Evolutionary conservation across 2,888 invertebrate genomes (phyloP), one percentile per base, ranked within the genome.

Genomic region (Parnassius orleans): DNA sequence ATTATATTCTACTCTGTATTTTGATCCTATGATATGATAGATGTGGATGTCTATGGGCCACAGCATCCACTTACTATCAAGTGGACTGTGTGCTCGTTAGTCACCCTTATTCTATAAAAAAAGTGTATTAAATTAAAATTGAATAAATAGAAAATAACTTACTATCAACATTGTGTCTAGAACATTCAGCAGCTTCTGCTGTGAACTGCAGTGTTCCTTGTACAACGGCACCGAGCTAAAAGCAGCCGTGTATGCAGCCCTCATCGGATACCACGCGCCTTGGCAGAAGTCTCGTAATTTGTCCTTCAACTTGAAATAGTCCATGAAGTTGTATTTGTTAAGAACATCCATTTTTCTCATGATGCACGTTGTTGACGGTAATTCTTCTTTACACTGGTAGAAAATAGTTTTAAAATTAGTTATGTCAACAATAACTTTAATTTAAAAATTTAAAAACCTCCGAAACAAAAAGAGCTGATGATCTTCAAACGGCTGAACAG

Each of bases 231-330:
- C 70, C 9, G 73, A 75, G 0, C 72, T 72, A 43, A 86, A 82
- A 0, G 80, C 77, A 14, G 76, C 80, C 33, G 77, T 60, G 56
- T 81, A 85, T 0, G 80, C 67, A 0, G 79, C 74, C 1, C 65
- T 64, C 9, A 79, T 61, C 0, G 70, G 66, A 0, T 72, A 64
- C 86, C 86, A 83, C 9, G 76, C 77, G 0, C 60, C 61, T 24
- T 78, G 64, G 1, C 68, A 65, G 55, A 83, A 80, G n/a, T 71
- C 63, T 0, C 81, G 76, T 33, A 90, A 81, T 5, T 66, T 73
- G 42, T 86, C 79, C 68, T 86, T 87, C 86, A 87, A 86, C 64
- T 76, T 80, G 72, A 90, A 90, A 66, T 89, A 83, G 54, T 90
- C 87, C 72, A 90, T 74, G 71, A 90, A 90, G 0, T 77, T 78